A percentile compares a stretch with the other conserved stretches of the same genome.
Conservation (phyloP, 2,888 invertebrate species). For the Cheilosia scutellata region DNA sequence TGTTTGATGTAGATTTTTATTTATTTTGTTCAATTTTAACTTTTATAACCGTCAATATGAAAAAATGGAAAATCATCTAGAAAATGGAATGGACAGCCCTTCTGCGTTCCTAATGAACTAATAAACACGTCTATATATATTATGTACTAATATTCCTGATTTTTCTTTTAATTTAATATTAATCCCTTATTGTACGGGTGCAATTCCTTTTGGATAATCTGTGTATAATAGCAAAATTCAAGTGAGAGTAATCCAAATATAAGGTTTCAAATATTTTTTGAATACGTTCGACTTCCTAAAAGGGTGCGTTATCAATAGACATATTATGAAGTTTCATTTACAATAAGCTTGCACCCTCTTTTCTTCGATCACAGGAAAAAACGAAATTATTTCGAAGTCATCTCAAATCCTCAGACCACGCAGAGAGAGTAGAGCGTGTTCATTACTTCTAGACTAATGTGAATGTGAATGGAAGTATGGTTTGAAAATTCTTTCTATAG, state of each 20-base stretch:
- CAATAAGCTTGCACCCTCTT: slow-evolving; percentile 15
- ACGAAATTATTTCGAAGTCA: neutral
- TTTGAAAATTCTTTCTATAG: neutral
- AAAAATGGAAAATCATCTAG: too few species aligned
- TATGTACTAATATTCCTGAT: neutral
- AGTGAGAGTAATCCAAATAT: neutral
- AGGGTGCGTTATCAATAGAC: neutral
- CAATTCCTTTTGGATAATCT: slow-evolving; percentile 45
- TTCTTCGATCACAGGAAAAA: neutral
- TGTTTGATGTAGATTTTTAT: too few species aligned
- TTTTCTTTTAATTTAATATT: neutral
- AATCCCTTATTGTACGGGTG: slow-evolving; percentile 42
- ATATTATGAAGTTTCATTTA: neutral
- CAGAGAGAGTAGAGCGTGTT: too few species aligned
- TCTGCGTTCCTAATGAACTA: too few species aligned
- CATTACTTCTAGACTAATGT: too few species aligned
- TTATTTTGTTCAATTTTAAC: too few species aligned
- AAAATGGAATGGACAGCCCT: too few species aligned
- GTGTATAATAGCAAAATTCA: slow-evolving; percentile 6
- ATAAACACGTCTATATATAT: too few species aligned
- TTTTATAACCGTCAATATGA: too few species aligned
- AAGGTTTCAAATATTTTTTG: neutral
- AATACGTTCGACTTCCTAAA: neutral
- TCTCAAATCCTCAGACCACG: neutral
- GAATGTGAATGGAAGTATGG: neutral